Percentiles rank a stretch among this genome's conserved stretches.
Conservation (phyloP, 2,113 vertebrate species). For the Ictidomys tridecemlineatus region DNA sequence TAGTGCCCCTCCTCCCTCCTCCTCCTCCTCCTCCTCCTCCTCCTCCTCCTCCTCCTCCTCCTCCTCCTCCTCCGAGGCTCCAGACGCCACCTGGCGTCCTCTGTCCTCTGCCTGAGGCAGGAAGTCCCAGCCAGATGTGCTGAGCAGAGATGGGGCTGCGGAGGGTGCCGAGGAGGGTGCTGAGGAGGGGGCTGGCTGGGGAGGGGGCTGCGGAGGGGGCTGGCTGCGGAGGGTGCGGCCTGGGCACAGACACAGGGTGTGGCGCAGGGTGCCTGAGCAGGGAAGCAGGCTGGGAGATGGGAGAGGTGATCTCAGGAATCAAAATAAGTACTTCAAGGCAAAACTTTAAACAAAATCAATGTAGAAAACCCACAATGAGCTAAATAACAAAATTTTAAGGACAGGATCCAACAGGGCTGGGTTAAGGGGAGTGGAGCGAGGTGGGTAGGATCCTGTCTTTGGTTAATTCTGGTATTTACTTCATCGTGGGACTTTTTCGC, state of each 20-base stretch:
- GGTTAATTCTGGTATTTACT: background rate
- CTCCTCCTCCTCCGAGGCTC: rapidly evolving
- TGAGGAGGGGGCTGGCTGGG: too few relatives aligned
- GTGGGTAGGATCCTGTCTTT: background rate
- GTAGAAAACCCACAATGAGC: background rate
- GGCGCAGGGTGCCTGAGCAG: background rate
- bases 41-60: background rate
- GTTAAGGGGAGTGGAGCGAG: background rate
- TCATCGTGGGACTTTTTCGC: background rate
- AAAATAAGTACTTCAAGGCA: background rate
- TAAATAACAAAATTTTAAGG: background rate
- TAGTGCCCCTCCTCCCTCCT: background rate
- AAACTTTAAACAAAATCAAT: background rate
- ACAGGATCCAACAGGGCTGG: background rate
- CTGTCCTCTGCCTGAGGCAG: background rate
- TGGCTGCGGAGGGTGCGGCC: too few relatives aligned
- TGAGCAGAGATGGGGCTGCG: background rate
- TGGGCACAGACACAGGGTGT: too few relatives aligned
- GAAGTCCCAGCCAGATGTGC: background rate
- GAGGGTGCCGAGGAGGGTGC: too few relatives aligned
- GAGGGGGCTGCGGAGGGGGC: too few relatives aligned
- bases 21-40: rapidly evolving
- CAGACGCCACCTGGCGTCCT: constrained; percentile 72
- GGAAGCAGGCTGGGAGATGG: background rate
- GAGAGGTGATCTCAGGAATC: background rate